Evolutionary conservation across 1,140 invertebrate genomes (phyloP).

Genomic region (Pachyrhynchus sulphureomaculatus): DNA sequence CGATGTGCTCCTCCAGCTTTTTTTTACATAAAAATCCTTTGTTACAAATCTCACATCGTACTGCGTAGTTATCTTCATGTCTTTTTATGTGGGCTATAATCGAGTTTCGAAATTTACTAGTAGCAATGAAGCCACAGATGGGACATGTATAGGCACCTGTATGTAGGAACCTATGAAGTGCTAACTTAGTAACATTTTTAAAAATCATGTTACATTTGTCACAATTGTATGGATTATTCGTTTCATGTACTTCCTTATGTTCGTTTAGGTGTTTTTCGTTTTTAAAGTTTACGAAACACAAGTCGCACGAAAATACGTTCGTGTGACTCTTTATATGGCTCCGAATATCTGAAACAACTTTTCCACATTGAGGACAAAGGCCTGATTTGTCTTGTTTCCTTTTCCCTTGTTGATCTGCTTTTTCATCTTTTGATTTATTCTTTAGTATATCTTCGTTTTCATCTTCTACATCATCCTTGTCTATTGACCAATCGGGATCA

Average conservation of each 20-base stretch:
- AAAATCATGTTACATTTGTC: constrained; percentile 31
- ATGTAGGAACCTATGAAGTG: constrained; percentile 27
- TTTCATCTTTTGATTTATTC: background rate
- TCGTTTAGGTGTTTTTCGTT: constrained; percentile 23
- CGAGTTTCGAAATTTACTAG: constrained; percentile 25
- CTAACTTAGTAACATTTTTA: constrained; percentile 26
- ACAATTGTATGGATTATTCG: constrained; percentile 24
- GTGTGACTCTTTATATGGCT: constrained; percentile 40
- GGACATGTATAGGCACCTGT: constrained; percentile 22
- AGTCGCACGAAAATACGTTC: constrained; percentile 22
- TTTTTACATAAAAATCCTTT: constrained; percentile 54
- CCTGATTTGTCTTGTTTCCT: constrained; percentile 19
- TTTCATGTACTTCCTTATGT: constrained; percentile 24
- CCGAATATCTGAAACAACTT: constrained; percentile 14
- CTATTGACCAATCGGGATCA: background rate
- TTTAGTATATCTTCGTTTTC: background rate
- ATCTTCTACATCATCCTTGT: background rate
- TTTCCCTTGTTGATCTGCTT: background rate
- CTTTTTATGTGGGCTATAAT: constrained; percentile 52
- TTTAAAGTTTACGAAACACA: constrained; percentile 28
- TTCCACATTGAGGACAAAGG: constrained; percentile 21
- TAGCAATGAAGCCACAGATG: constrained; percentile 25
- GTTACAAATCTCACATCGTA: constrained; percentile 54
- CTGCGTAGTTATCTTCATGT: constrained; percentile 54
- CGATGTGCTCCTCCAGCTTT: constrained; percentile 51